Evolutionary conservation across 1,140 invertebrate genomes (phyloP).

Genomic region (Lepidurus packardi): DNA sequence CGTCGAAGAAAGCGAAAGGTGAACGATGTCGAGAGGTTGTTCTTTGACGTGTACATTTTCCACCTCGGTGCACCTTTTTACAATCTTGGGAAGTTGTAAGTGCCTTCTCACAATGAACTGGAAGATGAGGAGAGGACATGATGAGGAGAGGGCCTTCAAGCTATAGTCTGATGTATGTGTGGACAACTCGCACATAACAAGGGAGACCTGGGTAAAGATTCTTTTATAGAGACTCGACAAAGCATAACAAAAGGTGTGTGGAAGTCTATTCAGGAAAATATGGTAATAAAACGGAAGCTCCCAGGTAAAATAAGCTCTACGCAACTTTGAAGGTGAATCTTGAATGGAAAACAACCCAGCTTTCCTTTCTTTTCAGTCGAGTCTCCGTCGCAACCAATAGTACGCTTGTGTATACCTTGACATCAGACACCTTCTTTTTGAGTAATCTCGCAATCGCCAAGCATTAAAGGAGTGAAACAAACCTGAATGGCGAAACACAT

Average conservation of each 20-base stretch:
- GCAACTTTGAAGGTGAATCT: neutral
- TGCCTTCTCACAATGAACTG: neutral
- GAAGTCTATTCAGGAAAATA: conserved; percentile 10
- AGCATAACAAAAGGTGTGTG: conserved; percentile 11
- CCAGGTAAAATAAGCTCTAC: conserved; percentile 6
- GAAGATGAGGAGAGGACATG: conserved; percentile 21
- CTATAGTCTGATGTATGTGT: neutral
- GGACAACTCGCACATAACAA: neutral
- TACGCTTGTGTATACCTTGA: neutral
- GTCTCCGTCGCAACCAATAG: neutral
- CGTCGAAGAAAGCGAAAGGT: neutral
- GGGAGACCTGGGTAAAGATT: neutral
- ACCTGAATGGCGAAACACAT: too few species aligned
- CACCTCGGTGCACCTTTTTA: conserved; percentile 3
- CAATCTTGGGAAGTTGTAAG: neutral
- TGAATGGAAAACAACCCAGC: neutral
- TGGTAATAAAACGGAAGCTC: conserved; percentile 21
- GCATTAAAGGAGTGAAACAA: too few species aligned
- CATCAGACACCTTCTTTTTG: too few species aligned
- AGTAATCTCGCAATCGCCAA: too few species aligned
- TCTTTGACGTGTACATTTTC: neutral
- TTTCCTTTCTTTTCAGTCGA: neutral
- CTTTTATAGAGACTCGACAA: neutral
- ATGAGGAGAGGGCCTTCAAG: conserved; percentile 14
- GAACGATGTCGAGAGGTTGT: neutral